Base-by-base conservation (phyloP, 2,888 invertebrate species). In the Archips xylosteana region DNA sequence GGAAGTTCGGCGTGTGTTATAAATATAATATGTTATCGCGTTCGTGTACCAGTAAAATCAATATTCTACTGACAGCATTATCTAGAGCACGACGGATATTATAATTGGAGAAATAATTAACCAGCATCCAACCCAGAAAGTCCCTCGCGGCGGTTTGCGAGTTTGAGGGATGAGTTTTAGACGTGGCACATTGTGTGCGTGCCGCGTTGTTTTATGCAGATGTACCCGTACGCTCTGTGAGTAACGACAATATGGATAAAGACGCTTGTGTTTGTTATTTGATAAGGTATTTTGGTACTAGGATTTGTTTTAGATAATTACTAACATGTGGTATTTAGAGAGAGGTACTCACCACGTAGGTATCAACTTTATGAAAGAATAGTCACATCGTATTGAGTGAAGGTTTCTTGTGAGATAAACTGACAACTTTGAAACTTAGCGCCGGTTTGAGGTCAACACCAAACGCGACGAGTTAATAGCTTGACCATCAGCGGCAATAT, bases 21-120 rank as follows among this genome's bases (percentile, higher is more conserved):
- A 54, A 54, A 54, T 69, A 54, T 69, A 59, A n/a, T 32, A 8
- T 51, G 59, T 69, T 51, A 65, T 5, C 54, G 15, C 45, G 32
- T 49, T 23, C 15, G 39, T 36, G 49, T 39, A 68, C 47, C 3
- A 39, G 42, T 23, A 54, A 68, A 69, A 74, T 74, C 74, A 65
- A 74, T 74, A 74, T 42, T 60, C 54, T 62, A 54, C 64, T 69
- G 47, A 15, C 60, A n/a, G 51, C 34, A 74, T 70, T 74, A 65
- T 74, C 65, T 70, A 54, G 59, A 60, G 69, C 60, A 42, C 57
- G 57, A 15, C 69, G 60, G 74, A 69, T 69, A 68, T 69, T 59
- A 69, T 70, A 74, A 74, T 74, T 69, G 63, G 36, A 54, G 62
- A 64, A 59, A 74, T 70, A 70, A 70, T 70, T 70, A 74, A 70